These are phyloP conservation scores for Molothrus aeneus DNA, from an alignment of 2,797 vertebrate species.

Conservation along the genomic window DNA sequence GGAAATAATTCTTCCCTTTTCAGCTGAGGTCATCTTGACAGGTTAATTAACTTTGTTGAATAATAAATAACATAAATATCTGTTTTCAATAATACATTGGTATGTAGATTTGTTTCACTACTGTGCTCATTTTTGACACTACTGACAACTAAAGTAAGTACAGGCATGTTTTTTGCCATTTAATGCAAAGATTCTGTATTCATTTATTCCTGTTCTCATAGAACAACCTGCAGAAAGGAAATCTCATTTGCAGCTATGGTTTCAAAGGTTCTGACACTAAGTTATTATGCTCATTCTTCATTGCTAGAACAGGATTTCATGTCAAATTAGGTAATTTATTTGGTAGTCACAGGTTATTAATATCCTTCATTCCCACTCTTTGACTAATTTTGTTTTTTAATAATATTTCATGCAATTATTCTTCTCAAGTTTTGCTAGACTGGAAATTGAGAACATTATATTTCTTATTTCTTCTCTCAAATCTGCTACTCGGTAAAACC, in stretches of 20 bases:
- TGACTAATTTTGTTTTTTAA: neutral
- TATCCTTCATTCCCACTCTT: neutral
- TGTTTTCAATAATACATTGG: neutral
- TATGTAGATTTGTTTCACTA: neutral
- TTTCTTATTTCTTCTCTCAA: neutral
- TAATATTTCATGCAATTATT: neutral
- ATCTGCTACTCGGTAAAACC: neutral
- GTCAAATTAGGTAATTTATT: slow-evolving; percentile 7
- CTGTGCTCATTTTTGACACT: neutral
- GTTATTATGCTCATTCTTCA: neutral
- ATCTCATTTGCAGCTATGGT: neutral
- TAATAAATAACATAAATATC: neutral
- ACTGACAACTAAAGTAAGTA: neutral
- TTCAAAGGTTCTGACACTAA: neutral
- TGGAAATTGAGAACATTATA: neutral
- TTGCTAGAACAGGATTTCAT: neutral
- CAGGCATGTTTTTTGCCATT: neutral
- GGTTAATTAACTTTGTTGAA: slow-evolving; percentile 9
- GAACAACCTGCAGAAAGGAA: neutral
- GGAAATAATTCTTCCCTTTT: neutral
- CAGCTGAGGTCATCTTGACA: neutral
- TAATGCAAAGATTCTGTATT: neutral
- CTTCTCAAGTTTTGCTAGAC: neutral
- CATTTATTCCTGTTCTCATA: neutral
- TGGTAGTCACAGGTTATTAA: neutral